Percentiles rank a stretch among this genome's conserved stretches.
phyloP scores from a whole-genome alignment of 1,140 invertebrate species.

The Sycophaga agraensis region DNA sequence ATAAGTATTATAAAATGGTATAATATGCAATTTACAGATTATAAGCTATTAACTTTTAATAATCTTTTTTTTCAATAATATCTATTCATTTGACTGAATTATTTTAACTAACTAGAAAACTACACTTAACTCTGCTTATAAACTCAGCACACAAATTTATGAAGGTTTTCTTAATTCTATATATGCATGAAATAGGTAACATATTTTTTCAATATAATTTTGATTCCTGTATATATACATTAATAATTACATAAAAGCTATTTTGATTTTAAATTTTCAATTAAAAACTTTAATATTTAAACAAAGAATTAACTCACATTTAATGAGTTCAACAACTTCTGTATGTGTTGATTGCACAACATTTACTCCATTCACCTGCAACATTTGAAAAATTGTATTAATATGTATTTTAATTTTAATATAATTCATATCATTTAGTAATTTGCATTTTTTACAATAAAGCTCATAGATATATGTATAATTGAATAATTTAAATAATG shows the following conservation, averaged over 20 bases:
- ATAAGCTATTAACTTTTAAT: too few relatives aligned
- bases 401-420: background rate
- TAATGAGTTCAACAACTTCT: constrained; percentile 91
- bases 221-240: too few relatives aligned
- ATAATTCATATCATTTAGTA: too few relatives aligned
- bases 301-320: too few relatives aligned
- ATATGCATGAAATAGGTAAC: too few relatives aligned
- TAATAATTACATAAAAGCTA: too few relatives aligned
- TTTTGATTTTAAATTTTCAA: too few relatives aligned
- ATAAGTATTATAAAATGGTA: background rate
- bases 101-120: background rate
- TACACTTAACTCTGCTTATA: too few relatives aligned
- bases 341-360: constrained; percentile 88
- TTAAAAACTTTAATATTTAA: too few relatives aligned
- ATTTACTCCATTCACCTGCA: constrained; percentile 85
- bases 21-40: background rate
- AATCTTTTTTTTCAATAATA: background rate
- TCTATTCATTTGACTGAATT: background rate
- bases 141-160: too few relatives aligned
- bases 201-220: too few relatives aligned
- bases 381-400: constrained; percentile 29
- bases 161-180: too few relatives aligned
- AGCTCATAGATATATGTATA: background rate
- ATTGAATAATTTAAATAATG: background rate
- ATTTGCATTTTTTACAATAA: background rate